These are phyloP conservation scores for Meiosimyza platycephala DNA, from an alignment of 2,888 invertebrate genomes.

Conservation along the genomic window DNA sequence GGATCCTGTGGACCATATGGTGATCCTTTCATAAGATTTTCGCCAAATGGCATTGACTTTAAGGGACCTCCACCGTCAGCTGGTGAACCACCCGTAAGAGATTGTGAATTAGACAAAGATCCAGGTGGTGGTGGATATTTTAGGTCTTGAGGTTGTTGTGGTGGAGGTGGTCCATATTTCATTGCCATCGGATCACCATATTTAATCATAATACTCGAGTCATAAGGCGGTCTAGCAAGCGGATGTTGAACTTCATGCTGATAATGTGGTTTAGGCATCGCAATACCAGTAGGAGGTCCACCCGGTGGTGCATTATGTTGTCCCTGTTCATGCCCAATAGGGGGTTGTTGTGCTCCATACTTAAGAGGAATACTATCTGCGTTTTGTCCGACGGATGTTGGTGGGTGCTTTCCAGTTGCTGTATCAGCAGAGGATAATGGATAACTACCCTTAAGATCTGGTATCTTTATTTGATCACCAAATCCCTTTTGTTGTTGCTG, in stretches of 20 bases:
- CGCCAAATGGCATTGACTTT: constrained; percentile 62
- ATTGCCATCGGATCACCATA: constrained; percentile 65
- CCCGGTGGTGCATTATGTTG: constrained; percentile 55
- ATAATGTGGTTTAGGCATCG: constrained; percentile 65
- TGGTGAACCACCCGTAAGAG: constrained; percentile 42
- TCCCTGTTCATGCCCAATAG: constrained; percentile 41
- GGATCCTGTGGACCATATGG: constrained; percentile 59
- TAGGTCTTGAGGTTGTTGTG: constrained; percentile 60
- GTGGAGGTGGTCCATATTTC: constrained; percentile 62
- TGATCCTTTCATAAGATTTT: constrained; percentile 66
- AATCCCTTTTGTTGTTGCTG: constrained; percentile 53
- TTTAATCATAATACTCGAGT: constrained; percentile 65
- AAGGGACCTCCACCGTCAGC: constrained; percentile 47
- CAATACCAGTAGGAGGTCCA: constrained; percentile 60
- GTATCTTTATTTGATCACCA: constrained; percentile 63
- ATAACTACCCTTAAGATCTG: constrained; percentile 49
- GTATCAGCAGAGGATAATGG: constrained; percentile 20
- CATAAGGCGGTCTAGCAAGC: constrained; percentile 63
- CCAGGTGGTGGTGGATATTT: constrained; percentile 61
- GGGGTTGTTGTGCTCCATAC: constrained; percentile 47
- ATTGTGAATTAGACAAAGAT: constrained; percentile 33
- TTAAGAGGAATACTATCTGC: constrained; percentile 50
- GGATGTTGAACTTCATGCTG: constrained; percentile 64
- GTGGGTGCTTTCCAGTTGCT: constrained; percentile 45
- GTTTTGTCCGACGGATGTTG: constrained; percentile 39